Conservation (phyloP, 2,888 invertebrate genomes). For the Andrena bucephala region DNA sequence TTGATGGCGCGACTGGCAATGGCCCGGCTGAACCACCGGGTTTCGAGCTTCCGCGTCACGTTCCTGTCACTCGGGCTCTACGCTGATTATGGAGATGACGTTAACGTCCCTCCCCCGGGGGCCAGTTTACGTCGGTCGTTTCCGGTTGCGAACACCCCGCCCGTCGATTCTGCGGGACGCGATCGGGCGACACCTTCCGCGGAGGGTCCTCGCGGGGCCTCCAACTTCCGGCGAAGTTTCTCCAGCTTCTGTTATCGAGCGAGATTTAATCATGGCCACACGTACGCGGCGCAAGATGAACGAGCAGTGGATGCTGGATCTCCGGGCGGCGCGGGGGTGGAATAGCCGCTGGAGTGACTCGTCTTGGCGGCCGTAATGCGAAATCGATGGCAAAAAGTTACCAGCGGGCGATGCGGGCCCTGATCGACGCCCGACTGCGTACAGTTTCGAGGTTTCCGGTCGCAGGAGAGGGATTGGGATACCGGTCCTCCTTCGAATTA, state of each 20-base stretch:
- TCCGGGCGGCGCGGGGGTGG: neutral
- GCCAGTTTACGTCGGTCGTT: slow-evolving; percentile 37
- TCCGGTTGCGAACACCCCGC: slow-evolving; percentile 14
- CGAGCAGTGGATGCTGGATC: neutral
- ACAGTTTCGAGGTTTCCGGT: neutral
- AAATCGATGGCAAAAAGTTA: slow-evolving; percentile 34
- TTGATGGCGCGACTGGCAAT: slow-evolving; percentile 69
- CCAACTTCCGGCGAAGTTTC: slow-evolving; percentile 37
- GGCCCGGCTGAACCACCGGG: slow-evolving; percentile 59
- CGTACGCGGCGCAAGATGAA: slow-evolving; percentile 14
- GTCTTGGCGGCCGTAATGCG: slow-evolving; percentile 24
- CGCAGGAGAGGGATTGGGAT: neutral
- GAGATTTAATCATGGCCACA: slow-evolving; percentile 49
- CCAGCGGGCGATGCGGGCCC: slow-evolving; percentile 3
- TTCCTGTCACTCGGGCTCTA: slow-evolving; percentile 63
- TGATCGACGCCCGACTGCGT: neutral
- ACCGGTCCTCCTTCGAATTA: too few species aligned
- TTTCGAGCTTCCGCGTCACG: slow-evolving; percentile 68
- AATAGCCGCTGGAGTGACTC: slow-evolving; percentile 4
- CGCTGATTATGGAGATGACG: slow-evolving; percentile 70
- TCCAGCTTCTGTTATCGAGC: slow-evolving; percentile 47
- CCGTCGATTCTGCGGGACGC: slow-evolving; percentile 32
- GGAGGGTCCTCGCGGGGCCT: slow-evolving; percentile 12
- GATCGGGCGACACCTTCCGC: slow-evolving; percentile 25
- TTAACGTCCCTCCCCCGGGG: slow-evolving; percentile 62